Evolutionary conservation across 2,888 invertebrate species (phyloP).

Genomic region (Drosophila nigricruria): DNA sequence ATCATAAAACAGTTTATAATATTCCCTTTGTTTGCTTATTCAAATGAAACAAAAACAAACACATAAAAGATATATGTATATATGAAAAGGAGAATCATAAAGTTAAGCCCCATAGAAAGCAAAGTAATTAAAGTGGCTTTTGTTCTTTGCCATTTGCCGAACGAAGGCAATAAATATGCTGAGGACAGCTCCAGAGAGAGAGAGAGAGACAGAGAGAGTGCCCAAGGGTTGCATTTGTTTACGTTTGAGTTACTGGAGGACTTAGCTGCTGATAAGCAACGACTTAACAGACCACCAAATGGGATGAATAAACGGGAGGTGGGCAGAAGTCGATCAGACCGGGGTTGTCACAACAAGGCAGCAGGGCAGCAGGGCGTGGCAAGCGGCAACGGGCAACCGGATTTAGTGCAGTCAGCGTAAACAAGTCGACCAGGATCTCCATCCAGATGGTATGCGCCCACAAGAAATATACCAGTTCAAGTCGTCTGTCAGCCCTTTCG

Average conservation of each 20-base stretch:
- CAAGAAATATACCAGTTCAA: conserved; percentile 15
- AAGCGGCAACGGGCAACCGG: conserved; percentile 24
- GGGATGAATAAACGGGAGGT: conserved; percentile 41
- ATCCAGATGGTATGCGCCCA: conserved; percentile 43
- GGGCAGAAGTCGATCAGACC: conserved; percentile 18
- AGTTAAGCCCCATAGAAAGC: conserved; percentile 30
- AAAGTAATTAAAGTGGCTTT: conserved; percentile 43
- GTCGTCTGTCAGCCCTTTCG: conserved; percentile 43
- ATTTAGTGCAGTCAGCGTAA: conserved; percentile 37
- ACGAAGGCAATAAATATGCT: conserved; percentile 60
- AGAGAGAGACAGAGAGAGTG: neutral
- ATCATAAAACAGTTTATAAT: neutral
- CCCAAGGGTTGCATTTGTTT: conserved; percentile 72
- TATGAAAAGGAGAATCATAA: conserved; percentile 22
- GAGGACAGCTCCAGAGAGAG: conserved; percentile 27
- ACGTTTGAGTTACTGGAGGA: conserved; percentile 72
- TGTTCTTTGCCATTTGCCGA: conserved; percentile 20
- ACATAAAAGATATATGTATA: conserved; percentile 17
- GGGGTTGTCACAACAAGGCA: conserved; percentile 48
- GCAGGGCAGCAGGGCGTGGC: conserved; percentile 39
- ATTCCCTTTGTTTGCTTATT: conserved; percentile 32
- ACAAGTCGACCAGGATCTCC: conserved; percentile 30
- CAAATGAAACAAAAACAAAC: conserved; percentile 13
- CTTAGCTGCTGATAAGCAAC: conserved; percentile 73
- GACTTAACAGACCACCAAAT: conserved; percentile 67